Percentiles rank a stretch among this genome's conserved stretches.
Evolutionary conservation across 2,797 vertebrate species (phyloP).

Genomic region (Arrhamphus sclerolepis): DNA sequence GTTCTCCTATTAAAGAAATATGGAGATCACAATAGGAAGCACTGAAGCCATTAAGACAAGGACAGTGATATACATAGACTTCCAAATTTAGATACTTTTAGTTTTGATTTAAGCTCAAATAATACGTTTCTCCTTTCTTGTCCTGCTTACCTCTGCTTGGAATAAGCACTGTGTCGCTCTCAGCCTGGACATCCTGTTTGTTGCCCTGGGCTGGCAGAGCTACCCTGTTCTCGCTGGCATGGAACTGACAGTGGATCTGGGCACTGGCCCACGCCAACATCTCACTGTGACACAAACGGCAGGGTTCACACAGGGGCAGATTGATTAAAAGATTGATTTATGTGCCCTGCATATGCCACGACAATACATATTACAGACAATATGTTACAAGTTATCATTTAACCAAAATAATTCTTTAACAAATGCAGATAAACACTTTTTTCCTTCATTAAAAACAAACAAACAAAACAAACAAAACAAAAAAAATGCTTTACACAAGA

Average conservation of each 20-base stretch:
- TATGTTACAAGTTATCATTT: neutral
- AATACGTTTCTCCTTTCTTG: too few species aligned
- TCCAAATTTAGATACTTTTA: neutral
- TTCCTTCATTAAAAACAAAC: too few species aligned
- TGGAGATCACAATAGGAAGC: neutral
- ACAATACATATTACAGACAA: too few species aligned
- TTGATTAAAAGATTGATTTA: neutral
- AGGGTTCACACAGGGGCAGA: conserved; percentile 4
- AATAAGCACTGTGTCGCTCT: conserved; percentile 95
- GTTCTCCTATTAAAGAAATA: conserved; percentile 83
- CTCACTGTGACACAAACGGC: conserved; percentile 82
- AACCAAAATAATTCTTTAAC: neutral
- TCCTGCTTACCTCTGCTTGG: conserved; percentile 91
- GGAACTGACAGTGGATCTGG: conserved; percentile 98
- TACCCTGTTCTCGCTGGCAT: conserved; percentile 92
- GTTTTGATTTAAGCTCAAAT: neutral
- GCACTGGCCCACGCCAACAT: conserved; percentile 97
- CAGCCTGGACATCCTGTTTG: conserved; percentile 95
- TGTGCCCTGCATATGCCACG: neutral
- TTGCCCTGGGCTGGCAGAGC: conserved; percentile 86
- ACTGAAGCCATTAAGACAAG: neutral
- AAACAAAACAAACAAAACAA: too few species aligned
- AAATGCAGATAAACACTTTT: too few species aligned
- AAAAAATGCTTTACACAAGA: too few species aligned
- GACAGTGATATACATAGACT: neutral